Evolutionary conservation across 2,888 invertebrate species (phyloP), one percentile per base, ranked within the genome.

Genomic region (Andrena chrysosceles): DNA sequence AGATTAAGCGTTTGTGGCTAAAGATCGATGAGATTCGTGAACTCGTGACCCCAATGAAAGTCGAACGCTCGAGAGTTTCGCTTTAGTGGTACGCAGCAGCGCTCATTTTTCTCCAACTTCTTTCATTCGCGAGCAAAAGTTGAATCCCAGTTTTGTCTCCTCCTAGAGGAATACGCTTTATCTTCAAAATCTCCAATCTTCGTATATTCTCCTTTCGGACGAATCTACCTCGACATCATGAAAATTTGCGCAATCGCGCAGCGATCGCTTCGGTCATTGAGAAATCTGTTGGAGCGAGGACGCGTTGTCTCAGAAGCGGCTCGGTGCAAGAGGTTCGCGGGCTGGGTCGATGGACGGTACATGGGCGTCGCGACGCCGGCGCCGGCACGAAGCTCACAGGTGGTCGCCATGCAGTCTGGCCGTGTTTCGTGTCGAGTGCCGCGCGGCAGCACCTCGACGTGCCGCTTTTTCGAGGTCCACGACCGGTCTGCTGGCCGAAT

Each of bases 361-460:
- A 84, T 84, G 88, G 85, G 86, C 89, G 89, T 88, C 89, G 88
- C 91, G 92, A 92, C 92, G 91, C 92, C 90, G 91, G 91, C 92
- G 92, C 90, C 89, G 86, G 85, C 81, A 85, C 83, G 86, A 89
- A 85, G 91, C 85, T 92, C 90, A 92, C 93, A 92, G 92, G 92
- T 92, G 92, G 92, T 93, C 93, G 92, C 91, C 92, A 92, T 91
- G 93, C 93, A 93, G 92, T 92, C 92, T 92, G 88, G 88, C 88
- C 74, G 85, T 87, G 85, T 88, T 91, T 90, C 89, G 89, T 88
- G 87, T 86, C 89, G 87, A 89, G 78, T 82, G 82, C 84, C 86
- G 84, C 86, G 84, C 75, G 85, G 85, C 86, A 87, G 89, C 88
- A 82, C 85, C 84, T 88, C 87, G 87, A 76, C 76, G 79, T 69